These are phyloP conservation scores for Cherax quadricarinatus DNA, from an alignment of 1,140 invertebrate species.

Conservation along the genomic window DNA sequence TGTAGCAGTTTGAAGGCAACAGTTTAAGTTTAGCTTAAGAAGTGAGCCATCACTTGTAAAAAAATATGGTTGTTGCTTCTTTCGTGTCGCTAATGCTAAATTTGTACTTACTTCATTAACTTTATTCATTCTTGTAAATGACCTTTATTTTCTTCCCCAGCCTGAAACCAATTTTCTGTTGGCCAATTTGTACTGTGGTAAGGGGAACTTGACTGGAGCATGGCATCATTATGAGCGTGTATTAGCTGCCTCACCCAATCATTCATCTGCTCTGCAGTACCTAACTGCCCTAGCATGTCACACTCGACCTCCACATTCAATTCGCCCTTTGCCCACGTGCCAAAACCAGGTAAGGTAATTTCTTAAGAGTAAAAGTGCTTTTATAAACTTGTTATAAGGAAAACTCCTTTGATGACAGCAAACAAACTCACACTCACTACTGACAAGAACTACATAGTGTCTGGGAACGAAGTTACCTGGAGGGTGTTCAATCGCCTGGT, in stretches of 20 bases:
- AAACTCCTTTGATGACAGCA: too few species aligned
- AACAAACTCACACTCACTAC: too few species aligned
- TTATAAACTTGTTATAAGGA: neutral
- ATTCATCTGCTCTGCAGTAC: conserved; percentile 79
- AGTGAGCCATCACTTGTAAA: too few species aligned
- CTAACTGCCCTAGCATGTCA: conserved; percentile 82
- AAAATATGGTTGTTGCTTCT: too few species aligned
- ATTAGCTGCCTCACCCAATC: conserved; percentile 80
- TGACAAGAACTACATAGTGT: too few species aligned
- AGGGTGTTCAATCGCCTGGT: too few species aligned
- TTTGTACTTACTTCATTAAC: too few species aligned
- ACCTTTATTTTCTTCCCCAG: conserved; percentile 77
- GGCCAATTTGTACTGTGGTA: conserved; percentile 82
- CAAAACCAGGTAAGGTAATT: conserved; percentile 57
- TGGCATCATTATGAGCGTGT: conserved; percentile 83
- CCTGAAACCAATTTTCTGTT: conserved; percentile 84
- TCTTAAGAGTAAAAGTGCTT: neutral
- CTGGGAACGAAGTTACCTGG: too few species aligned
- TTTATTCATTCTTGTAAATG: neutral
- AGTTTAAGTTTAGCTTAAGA: too few species aligned
- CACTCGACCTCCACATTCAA: conserved; percentile 71
- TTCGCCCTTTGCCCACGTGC: conserved; percentile 48
- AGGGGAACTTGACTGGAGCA: conserved; percentile 83
- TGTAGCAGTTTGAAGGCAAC: too few species aligned
- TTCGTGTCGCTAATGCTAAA: too few species aligned